phyloP scores from a whole-genome alignment of 2,888 invertebrate genomes.

The Drosophila parthenogenetica region DNA sequence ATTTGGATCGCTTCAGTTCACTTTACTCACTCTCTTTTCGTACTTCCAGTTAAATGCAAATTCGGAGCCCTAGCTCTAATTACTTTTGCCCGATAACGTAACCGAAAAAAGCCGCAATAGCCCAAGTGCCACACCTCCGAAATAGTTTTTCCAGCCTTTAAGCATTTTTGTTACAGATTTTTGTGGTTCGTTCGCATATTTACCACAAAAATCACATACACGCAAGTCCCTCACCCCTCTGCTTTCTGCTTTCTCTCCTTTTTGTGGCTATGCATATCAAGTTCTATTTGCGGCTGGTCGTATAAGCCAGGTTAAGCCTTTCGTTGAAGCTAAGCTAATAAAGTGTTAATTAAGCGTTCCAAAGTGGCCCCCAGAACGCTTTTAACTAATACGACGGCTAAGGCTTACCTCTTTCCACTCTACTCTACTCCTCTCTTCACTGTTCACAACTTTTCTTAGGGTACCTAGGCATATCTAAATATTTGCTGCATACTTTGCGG shows the following conservation, averaged over 20 bases:
- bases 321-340: constrained; percentile 66
- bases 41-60: constrained; percentile 36
- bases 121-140: constrained; percentile 6
- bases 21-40: constrained; percentile 13
- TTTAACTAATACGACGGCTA: constrained; percentile 58
- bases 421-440: constrained; percentile 7
- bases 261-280: constrained; percentile 32
- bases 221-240: constrained; percentile 14
- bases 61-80: constrained; percentile 44
- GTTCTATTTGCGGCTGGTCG: constrained; percentile 31
- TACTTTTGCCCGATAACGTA: constrained; percentile 40
- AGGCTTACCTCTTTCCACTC: background rate
- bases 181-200: constrained; percentile 64
- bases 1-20: constrained; percentile 58
- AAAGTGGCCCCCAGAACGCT: constrained; percentile 64
- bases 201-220: constrained; percentile 61
- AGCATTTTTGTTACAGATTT: constrained; percentile 70
- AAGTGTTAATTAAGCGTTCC: constrained; percentile 75
- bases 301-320: constrained; percentile 62
- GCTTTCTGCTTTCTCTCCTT: no score
- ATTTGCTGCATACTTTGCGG: constrained; percentile 75
- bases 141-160: constrained; percentile 76
- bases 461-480: constrained; percentile 70
- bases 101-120: constrained; percentile 33
- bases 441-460: constrained; percentile 43